Percentiles rank a stretch among this genome's conserved stretches.
phyloP scores from a whole-genome alignment of 2,888 invertebrate species.

The Clitarchus hookeri region DNA sequence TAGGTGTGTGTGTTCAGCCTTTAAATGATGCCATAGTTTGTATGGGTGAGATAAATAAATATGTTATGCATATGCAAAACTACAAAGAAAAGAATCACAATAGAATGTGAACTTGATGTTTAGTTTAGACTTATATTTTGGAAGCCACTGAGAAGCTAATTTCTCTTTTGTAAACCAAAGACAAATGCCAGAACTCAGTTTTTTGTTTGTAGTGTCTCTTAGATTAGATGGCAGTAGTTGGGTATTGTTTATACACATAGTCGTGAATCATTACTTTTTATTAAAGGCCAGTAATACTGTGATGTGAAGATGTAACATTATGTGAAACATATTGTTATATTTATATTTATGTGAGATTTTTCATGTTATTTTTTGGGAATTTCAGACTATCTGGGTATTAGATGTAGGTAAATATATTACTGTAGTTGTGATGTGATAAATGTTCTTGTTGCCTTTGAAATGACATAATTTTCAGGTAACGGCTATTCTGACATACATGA shows the following conservation, averaged over 20 bases:
- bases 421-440: not conserved
- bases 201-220: not conserved
- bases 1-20: not conserved
- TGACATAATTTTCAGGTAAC: not conserved
- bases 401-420: not conserved
- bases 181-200: conserved; percentile 2
- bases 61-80: not conserved
- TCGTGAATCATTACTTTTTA: not conserved
- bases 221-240: not conserved
- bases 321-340: not conserved
- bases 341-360: conserved; percentile 3
- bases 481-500: too few relatives aligned
- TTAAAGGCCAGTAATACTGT: not conserved
- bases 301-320: conserved; percentile 4
- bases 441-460: conserved; percentile 6
- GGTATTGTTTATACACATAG: not conserved
- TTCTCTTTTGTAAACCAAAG: not conserved
- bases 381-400: not conserved
- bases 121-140: not conserved
- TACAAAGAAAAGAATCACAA: not conserved
- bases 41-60: not conserved
- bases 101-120: not conserved
- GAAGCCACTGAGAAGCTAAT: not conserved
- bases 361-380: not conserved
- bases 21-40: not conserved